These are phyloP conservation scores for Pimpla rufipes DNA, from an alignment of 2,888 invertebrate genomes.

Conservation along the genomic window DNA sequence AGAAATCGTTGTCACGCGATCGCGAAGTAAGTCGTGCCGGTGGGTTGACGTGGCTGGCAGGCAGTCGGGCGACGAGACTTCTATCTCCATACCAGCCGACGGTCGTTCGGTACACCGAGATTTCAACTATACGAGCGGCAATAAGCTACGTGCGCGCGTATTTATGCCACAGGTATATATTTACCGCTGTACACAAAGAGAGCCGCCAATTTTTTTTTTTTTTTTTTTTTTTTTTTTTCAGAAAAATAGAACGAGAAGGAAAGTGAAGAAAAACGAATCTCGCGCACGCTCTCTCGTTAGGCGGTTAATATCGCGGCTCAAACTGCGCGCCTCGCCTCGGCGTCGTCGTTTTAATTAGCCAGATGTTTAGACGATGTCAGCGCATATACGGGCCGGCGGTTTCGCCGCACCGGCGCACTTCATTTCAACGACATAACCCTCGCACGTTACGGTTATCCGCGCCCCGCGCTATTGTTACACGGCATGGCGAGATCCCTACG, in stretches of 20 bases:
- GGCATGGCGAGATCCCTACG: conserved; percentile 62
- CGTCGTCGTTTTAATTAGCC: conserved; percentile 79
- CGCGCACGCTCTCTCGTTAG: conserved; percentile 62
- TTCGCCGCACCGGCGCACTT: conserved; percentile 31
- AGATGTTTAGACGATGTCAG: conserved; percentile 79
- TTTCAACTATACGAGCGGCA: conserved; percentile 69
- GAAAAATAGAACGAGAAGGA: conserved; percentile 30
- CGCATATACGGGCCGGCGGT: conserved; percentile 63
- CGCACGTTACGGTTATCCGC: conserved; percentile 69
- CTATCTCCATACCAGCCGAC: conserved; percentile 15
- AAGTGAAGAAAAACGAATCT: conserved; percentile 44
- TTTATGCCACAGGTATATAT: conserved; percentile 59
- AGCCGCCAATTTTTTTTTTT: conserved; percentile 9
- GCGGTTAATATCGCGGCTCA: conserved; percentile 57
- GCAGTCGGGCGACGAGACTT: conserved; percentile 53
- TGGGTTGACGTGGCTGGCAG: conserved; percentile 61
- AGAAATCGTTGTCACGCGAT: conserved; percentile 69
- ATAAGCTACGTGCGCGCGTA: conserved; percentile 64
- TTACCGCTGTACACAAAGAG: conserved; percentile 56
- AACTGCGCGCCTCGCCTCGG: conserved; percentile 42
- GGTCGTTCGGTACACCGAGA: conserved; percentile 43
- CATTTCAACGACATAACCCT: conserved; percentile 45
- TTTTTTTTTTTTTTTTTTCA: conserved; percentile 1
- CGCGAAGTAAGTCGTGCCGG: conserved; percentile 65
- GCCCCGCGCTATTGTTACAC: conserved; percentile 69